Evolutionary conservation across 2,888 invertebrate genomes (phyloP), one percentile per base, ranked within the genome.

Genomic region (Leptinotarsa juncta): DNA sequence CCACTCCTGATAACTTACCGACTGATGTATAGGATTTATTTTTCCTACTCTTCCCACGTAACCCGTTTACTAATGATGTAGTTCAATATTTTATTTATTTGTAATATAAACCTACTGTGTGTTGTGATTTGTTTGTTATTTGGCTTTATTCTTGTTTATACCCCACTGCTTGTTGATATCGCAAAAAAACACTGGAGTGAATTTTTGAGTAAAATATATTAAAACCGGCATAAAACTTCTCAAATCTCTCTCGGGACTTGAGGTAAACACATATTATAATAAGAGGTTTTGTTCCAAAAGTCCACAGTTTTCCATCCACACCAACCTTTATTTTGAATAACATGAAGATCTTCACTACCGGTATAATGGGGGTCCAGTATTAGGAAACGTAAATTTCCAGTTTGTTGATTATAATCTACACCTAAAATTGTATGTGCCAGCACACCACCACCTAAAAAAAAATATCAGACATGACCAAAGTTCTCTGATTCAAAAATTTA

Each of bases 281-380:
- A 98, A 74, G 97, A 94, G 84, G 93, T 94, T 88, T 96, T 95
- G 84, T 95, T 94, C 99, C 99, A 99, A 88, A 99, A 99, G 77
- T 95, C 94, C 3, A 93, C 89, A 48, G 92, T 93, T 87, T 99
- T 99, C 99, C 99, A 99, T 0, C 95, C 96, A 87, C 99, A 98
- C 97, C 98, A 98, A 7, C 98, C 98, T 90, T 97, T 95, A 76
- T 89, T 91, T 79, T 93, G 89, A 68, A 96, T 92, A 0, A 90
- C 90, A 50, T 91, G 89, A 68, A 97, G 86, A 83, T 97, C 94
- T 83, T 98, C 98, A 0, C 90, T 87, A 0, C 97, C 99, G 0
- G 96, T 97, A 88, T 97, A 99, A 89, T 99, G 99, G 0, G 99
- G 99, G 90, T 99, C 99, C 55, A 99, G 89, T 82, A 99, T 96